Percentiles rank a stretch among this genome's conserved stretches.
Evolutionary conservation across 1,140 invertebrate species (phyloP).

Genomic region (Proctacanthus coquilletti): DNA sequence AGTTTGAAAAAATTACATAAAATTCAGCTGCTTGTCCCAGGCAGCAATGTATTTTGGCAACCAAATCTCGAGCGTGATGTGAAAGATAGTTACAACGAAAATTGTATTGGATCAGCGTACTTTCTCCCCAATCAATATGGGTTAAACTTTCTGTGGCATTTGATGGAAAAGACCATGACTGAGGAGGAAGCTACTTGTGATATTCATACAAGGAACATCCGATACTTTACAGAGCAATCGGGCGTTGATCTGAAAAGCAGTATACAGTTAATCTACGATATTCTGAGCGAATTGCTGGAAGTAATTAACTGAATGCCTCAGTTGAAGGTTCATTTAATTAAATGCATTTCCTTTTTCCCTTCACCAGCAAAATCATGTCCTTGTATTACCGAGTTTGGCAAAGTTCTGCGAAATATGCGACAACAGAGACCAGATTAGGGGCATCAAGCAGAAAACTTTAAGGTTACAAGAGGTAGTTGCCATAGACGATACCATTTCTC

Average conservation of each 20-base stretch:
- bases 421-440: conserved; percentile 28
- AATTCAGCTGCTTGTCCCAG: conserved; percentile 21
- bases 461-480: conserved; percentile 25
- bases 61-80: conserved; percentile 26
- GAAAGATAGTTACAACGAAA: neutral
- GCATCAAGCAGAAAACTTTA: conserved; percentile 25
- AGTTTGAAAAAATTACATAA: conserved; percentile 28
- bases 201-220: conserved; percentile 23
- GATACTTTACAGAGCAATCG: conserved; percentile 22
- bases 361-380: conserved; percentile 20
- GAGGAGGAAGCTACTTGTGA: conserved; percentile 12
- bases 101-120: conserved; percentile 19
- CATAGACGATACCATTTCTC: conserved; percentile 29
- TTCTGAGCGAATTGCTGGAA: conserved; percentile 30
- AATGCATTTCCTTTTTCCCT: neutral
- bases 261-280: conserved; percentile 27
- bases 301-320: no score
- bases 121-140: conserved; percentile 29
- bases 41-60: conserved; percentile 25
- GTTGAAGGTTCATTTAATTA: no score
- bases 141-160: conserved; percentile 28
- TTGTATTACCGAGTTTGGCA: conserved; percentile 25
- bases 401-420: conserved; percentile 29
- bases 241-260: conserved; percentile 29
- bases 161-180: conserved; percentile 20